These are phyloP conservation scores for Poeciliopsis presidionis DNA, from an alignment of 2,797 vertebrate genomes.

Conservation along the genomic window DNA sequence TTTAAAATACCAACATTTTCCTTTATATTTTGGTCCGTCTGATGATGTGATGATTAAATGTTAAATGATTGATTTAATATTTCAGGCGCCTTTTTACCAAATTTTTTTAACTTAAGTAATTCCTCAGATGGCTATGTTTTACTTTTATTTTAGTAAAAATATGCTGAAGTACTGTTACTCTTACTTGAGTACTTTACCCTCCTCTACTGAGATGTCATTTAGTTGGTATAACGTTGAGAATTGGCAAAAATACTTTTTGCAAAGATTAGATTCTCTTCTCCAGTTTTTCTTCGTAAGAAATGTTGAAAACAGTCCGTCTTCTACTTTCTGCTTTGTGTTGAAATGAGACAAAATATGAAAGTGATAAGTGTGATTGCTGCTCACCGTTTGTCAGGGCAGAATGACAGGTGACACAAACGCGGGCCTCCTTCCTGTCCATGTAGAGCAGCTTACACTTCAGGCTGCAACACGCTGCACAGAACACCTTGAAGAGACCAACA, in stretches of 20 bases:
- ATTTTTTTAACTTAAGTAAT: no score
- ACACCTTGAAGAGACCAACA: constrained; percentile 83
- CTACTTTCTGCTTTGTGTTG: not conserved
- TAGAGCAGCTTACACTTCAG: constrained; percentile 92
- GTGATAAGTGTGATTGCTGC: constrained; percentile 43
- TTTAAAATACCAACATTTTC: no score
- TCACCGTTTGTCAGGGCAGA: constrained; percentile 91
- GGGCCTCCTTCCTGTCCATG: constrained; percentile 96
- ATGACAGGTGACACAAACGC: constrained; percentile 96
- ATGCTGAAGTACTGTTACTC: no score
- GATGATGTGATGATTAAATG: no score
- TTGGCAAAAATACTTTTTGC: not conserved
- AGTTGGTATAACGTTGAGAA: not conserved
- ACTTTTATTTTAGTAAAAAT: no score
- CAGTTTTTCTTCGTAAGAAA: not conserved
- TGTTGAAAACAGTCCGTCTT: not conserved
- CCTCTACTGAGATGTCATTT: not conserved
- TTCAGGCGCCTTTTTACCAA: no score
- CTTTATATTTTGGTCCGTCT: no score
- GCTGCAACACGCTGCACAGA: constrained; percentile 94
- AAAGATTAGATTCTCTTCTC: not conserved
- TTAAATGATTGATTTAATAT: no score
- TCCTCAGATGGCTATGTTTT: no score
- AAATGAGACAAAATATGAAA: no score
- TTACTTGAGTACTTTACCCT: no score